phyloP scores from a whole-genome alignment of 2,888 invertebrate genomes.

The Halictus ligatus region DNA sequence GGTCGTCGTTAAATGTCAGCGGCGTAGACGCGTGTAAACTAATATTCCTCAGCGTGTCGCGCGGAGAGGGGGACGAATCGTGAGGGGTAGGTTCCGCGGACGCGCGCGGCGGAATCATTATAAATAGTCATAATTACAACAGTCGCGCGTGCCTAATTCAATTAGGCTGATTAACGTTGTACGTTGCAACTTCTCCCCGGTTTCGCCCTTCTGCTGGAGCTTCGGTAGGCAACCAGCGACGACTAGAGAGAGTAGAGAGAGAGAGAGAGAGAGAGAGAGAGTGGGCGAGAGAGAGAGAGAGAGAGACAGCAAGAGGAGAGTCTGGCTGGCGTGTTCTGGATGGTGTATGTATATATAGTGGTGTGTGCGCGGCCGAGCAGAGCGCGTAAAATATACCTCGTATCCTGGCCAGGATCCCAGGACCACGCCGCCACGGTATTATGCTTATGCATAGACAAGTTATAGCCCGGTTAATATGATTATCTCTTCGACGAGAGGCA shows the following conservation, averaged over 20 bases:
- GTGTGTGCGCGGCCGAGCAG: constrained; percentile 64
- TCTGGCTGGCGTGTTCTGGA: constrained; percentile 60
- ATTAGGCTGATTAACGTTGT: constrained; percentile 84
- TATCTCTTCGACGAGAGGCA: constrained; percentile 81
- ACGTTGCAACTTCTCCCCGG: constrained; percentile 76
- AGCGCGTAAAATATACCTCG: constrained; percentile 79
- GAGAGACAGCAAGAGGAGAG: constrained; percentile 24
- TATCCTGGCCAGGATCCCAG: constrained; percentile 80
- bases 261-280: neutral
- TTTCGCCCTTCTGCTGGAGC: constrained; percentile 60
- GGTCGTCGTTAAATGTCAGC: constrained; percentile 42
- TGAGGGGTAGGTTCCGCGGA: constrained; percentile 53
- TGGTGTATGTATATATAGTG: constrained; percentile 14
- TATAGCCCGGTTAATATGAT: constrained; percentile 83
- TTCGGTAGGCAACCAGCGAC: constrained; percentile 55
- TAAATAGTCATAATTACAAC: constrained; percentile 84
- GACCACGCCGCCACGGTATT: constrained; percentile 77
- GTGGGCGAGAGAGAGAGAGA: too few species aligned
- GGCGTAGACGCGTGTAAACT: constrained; percentile 69
- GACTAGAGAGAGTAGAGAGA: constrained; percentile 42
- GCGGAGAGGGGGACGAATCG: constrained; percentile 51
- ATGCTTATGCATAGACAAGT: constrained; percentile 84
- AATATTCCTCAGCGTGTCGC: constrained; percentile 62
- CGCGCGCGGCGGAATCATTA: constrained; percentile 79
- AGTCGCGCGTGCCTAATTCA: constrained; percentile 83